Percentiles rank a stretch among this genome's conserved stretches.
phyloP scores from a whole-genome alignment of 2,113 vertebrate species.

The Pollimyrus isidori region DNA sequence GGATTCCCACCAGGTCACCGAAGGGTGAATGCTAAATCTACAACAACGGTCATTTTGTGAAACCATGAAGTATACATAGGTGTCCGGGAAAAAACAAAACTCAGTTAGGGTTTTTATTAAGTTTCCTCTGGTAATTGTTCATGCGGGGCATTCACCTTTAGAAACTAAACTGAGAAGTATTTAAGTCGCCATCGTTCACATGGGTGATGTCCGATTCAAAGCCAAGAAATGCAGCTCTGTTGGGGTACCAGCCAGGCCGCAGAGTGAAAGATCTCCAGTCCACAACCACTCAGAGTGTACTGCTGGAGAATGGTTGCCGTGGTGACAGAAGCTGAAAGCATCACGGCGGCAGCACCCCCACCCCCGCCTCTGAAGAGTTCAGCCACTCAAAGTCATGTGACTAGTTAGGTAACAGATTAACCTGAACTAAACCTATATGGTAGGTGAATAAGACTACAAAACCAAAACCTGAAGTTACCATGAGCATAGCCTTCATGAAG shows the following conservation, averaged over 20 bases:
- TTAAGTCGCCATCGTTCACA: not conserved
- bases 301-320: constrained; percentile 6
- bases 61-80: not conserved
- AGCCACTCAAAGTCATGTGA: not conserved
- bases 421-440: not conserved
- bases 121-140: not conserved
- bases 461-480: not conserved
- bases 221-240: not conserved
- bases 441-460: not conserved
- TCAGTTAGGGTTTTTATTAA: not conserved
- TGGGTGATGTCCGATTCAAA: not conserved
- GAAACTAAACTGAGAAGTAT: not conserved
- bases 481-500: not conserved
- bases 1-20: not conserved
- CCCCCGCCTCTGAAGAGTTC: not conserved
- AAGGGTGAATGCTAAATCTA: not conserved
- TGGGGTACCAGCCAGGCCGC: not conserved
- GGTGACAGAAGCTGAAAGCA: not conserved
- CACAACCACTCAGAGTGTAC: not conserved
- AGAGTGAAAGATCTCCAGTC: not conserved
- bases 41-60: not conserved
- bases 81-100: not conserved
- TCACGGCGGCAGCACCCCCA: not conserved
- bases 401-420: not conserved
- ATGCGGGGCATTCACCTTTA: not conserved